These are phyloP conservation scores for Mormyrus proboscirostris DNA, from an alignment of 2,797 vertebrate species.

Conservation along the genomic window DNA sequence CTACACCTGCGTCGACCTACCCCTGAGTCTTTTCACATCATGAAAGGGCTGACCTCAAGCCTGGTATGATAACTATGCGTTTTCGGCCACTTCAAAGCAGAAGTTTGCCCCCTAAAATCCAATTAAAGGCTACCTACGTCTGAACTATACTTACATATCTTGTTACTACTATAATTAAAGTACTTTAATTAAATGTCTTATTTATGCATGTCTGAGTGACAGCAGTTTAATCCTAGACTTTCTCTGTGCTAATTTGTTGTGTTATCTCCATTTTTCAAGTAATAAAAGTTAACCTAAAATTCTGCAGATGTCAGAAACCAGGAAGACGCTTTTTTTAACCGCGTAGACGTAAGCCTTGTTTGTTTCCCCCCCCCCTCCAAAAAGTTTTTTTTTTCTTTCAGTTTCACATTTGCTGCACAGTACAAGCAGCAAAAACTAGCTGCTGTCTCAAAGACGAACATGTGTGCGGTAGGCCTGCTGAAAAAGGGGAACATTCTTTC, in stretches of 20 bases:
- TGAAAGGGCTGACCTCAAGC: background rate
- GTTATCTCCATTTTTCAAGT: background rate
- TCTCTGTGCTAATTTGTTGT: background rate
- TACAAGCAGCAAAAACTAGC: background rate
- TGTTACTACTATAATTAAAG: slow-evolving; percentile 10
- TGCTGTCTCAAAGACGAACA: background rate
- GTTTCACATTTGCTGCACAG: background rate
- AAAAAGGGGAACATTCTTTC: background rate
- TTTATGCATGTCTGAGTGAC: slow-evolving; percentile 5
- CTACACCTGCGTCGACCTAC: background rate
- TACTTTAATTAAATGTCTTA: slow-evolving; percentile 7
- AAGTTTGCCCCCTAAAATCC: background rate
- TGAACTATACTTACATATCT: background rate
- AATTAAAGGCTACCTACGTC: background rate
- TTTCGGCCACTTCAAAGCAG: background rate
- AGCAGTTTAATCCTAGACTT: background rate
- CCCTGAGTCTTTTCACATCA: background rate
- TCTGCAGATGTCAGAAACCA: background rate
- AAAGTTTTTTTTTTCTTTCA: background rate
- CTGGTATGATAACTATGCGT: background rate
- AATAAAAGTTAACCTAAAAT: slow-evolving; percentile 11
- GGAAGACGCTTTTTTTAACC: background rate
- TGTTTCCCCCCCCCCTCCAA: background rate
- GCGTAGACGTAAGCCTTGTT: background rate
- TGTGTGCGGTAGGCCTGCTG: background rate